Evolutionary conservation across 2,888 invertebrate species (phyloP), one percentile per base, ranked within the genome.

Genomic region (Idaea dimidiata): DNA sequence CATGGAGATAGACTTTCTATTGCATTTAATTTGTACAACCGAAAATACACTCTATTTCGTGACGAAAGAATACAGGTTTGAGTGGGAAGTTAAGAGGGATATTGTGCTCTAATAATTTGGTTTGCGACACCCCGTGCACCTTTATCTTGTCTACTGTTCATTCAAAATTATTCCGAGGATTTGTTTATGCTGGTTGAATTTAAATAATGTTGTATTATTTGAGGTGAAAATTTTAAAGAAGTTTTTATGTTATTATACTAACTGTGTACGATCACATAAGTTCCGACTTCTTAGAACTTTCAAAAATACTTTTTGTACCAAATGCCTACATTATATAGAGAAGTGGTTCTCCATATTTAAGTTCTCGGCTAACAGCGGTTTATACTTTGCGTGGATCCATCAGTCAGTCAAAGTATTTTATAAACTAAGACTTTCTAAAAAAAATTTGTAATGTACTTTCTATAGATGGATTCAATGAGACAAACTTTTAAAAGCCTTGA

Each of bases 51-150:
- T 55, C 57, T 65, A 67, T 32, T 0, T 3, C 2, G 0, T 10
- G 7, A 17, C 32, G 0, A 4, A 62, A 67, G 59, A 16, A 17
- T 16, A 6, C 6, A 4, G n/a, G n/a, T n/a, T 62, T 57, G 53
- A 24, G 32, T 53, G 59, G 8, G 3, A 1, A 60, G 63, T 54
- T 57, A 14, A 16, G 0, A 10, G 68, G 65, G 55, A 59, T 58
- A 65, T 63, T 62, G 60, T 68, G 71, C 43, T 65, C 69, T 67
- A 68, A 73, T 76, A 79, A 79, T 75, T 79, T 72, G 73, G 75
- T 75, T 79, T 76, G 72, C 66, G 71, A 70, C 70, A 70, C 74
- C 68, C 69, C 71, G 67, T 67, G 70, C 69, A 69, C 66, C 72
- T 76, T 64, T 69, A 71, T 72, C 72, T 76, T 68, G 72, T 74